These are phyloP conservation scores for Icerya purchasi DNA, from an alignment of 2,888 invertebrate species.

Conservation along the genomic window DNA sequence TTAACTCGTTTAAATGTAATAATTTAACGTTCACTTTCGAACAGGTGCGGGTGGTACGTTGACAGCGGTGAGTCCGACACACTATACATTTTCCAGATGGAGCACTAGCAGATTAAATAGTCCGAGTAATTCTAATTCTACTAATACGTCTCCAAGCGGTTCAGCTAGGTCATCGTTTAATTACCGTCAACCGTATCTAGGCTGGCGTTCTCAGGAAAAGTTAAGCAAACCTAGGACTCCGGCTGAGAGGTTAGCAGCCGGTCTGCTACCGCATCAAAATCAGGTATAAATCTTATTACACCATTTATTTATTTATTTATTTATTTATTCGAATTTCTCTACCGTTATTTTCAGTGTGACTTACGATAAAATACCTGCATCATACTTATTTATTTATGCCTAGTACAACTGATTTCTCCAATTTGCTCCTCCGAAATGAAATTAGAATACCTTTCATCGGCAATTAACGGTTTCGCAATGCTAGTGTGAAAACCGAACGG, in stretches of 20 bases:
- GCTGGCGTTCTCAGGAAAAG: slow-evolving; percentile 69
- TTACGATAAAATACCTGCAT: too few species aligned
- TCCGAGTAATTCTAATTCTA: slow-evolving; percentile 30
- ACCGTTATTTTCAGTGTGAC: too few species aligned
- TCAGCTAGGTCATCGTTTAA: slow-evolving; percentile 52
- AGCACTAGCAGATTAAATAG: slow-evolving; percentile 30
- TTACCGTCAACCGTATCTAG: slow-evolving; percentile 69
- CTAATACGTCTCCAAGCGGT: slow-evolving; percentile 38
- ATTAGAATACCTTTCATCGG: too few species aligned
- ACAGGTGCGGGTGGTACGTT: slow-evolving; percentile 26
- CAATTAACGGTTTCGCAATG: too few species aligned
- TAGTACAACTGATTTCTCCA: too few species aligned
- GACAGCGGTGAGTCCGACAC: slow-evolving; percentile 26
- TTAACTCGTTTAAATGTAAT: too few species aligned
- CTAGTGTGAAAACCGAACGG: too few species aligned
- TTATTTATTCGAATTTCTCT: too few species aligned
- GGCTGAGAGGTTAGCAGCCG: slow-evolving; percentile 46
- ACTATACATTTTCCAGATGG: slow-evolving; percentile 30
- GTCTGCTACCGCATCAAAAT: slow-evolving; percentile 27
- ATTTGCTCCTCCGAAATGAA: too few species aligned
- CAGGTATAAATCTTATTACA: slow-evolving; percentile 16
- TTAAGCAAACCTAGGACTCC: slow-evolving; percentile 60
- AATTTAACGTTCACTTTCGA: too few species aligned
- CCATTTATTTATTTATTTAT: too few species aligned
- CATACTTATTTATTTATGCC: too few species aligned